Evolutionary conservation across 2,888 invertebrate genomes (phyloP).

Genomic region (Subacronicta megacephala): DNA sequence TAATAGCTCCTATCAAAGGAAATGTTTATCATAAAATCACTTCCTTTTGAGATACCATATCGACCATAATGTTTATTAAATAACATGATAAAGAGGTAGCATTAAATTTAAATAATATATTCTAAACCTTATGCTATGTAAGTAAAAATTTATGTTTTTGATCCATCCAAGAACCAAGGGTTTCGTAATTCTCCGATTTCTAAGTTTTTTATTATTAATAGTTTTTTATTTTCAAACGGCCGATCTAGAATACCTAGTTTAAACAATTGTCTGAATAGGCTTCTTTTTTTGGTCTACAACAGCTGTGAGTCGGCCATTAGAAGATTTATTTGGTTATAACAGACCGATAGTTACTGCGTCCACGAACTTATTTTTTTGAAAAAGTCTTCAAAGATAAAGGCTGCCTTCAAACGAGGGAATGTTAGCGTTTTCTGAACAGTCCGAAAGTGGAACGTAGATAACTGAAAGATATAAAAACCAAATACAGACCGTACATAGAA

Average conservation of each 20-base stretch:
- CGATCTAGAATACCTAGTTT: constrained; percentile 18
- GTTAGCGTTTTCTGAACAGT: constrained; percentile 29
- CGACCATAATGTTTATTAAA: too few relatives aligned
- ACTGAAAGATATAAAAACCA: constrained; percentile 38
- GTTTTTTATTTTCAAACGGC: constrained; percentile 13
- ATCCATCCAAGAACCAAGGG: constrained; percentile 1
- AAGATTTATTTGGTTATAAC: constrained; percentile 46
- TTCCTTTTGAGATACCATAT: too few relatives aligned
- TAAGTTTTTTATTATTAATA: background rate
- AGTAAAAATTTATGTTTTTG: too few relatives aligned
- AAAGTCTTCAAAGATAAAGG: constrained; percentile 40
- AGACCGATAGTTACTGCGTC: constrained; percentile 14
- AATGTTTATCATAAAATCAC: too few relatives aligned
- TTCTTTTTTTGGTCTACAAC: constrained; percentile 24
- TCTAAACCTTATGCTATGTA: too few relatives aligned
- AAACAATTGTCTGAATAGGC: constrained; percentile 2
- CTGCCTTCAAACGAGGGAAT: constrained; percentile 28
- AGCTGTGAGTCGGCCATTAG: constrained; percentile 31
- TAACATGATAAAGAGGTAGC: too few relatives aligned
- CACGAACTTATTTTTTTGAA: constrained; percentile 17
- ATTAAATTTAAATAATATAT: too few relatives aligned
- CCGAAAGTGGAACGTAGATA: constrained; percentile 38
- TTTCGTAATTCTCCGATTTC: too few relatives aligned
- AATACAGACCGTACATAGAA: constrained; percentile 32
- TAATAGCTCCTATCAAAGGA: too few relatives aligned